Conservation (phyloP, 2,888 invertebrate species). For the Dione vanillae region DNA sequence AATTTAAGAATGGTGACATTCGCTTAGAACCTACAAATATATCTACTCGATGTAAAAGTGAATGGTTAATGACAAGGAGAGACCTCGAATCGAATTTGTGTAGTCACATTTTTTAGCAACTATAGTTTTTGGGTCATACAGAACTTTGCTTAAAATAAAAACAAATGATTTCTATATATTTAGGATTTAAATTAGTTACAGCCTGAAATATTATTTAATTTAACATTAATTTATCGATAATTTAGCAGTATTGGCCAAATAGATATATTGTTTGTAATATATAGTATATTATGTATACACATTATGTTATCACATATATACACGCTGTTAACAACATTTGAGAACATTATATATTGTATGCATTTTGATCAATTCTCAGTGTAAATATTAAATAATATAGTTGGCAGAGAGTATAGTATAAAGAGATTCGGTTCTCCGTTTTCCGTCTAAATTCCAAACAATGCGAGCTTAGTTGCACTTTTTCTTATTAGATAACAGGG, state of each 20-base stretch:
- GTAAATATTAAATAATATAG: too few relatives aligned
- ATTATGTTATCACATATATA: too few relatives aligned
- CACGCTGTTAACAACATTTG: too few relatives aligned
- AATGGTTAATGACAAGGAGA: conserved; percentile 16
- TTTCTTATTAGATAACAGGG: too few relatives aligned
- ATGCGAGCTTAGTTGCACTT: too few relatives aligned
- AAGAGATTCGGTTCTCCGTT: too few relatives aligned
- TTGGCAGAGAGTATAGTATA: too few relatives aligned
- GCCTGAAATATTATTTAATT: neutral
- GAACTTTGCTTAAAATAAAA: neutral
- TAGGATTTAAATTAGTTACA: neutral
- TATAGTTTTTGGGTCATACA: neutral
- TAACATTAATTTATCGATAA: neutral
- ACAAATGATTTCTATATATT: neutral
- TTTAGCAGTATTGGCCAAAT: neutral
- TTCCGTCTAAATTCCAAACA: too few relatives aligned
- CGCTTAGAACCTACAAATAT: conserved; percentile 2
- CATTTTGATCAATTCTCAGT: too few relatives aligned
- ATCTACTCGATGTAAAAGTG: neutral
- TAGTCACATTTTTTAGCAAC: neutral
- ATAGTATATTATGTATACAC: neutral
- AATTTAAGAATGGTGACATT: neutral
- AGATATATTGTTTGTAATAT: neutral
- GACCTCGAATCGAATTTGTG: neutral
- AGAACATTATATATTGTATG: too few relatives aligned